phyloP scores from a whole-genome alignment of 2,888 invertebrate species.

The Torymus auratus region DNA sequence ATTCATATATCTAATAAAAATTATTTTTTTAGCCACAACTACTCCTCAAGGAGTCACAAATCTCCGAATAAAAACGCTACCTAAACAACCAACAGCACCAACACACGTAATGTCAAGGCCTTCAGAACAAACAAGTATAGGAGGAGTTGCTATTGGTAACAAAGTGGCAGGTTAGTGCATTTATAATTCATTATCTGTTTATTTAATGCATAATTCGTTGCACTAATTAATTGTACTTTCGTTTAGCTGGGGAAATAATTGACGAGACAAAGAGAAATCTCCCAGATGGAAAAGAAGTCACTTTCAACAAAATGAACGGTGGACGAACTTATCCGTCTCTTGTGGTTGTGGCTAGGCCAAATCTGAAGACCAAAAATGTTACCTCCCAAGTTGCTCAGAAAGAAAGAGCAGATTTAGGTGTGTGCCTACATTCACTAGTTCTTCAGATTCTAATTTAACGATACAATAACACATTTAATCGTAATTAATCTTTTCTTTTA shows the following conservation, averaged over 20 bases:
- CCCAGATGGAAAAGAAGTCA: constrained; percentile 85
- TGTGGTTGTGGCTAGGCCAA: constrained; percentile 89
- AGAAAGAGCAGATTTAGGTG: constrained; percentile 76
- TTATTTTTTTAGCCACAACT: constrained; percentile 62
- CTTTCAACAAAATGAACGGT: constrained; percentile 87
- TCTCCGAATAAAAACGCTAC: constrained; percentile 67
- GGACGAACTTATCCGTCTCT: constrained; percentile 92
- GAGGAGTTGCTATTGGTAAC: constrained; percentile 80
- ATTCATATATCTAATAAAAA: background rate
- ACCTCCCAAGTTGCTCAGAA: constrained; percentile 70
- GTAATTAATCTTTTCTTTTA: constrained; percentile 50
- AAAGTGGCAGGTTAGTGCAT: constrained; percentile 68
- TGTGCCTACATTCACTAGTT: constrained; percentile 30
- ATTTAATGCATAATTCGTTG: background rate
- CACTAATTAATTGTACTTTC: background rate
- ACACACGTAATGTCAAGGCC: constrained; percentile 78
- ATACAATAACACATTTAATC: constrained; percentile 7
- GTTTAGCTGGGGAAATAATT: constrained; percentile 69
- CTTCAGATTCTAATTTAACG: background rate
- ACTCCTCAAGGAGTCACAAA: constrained; percentile 68
- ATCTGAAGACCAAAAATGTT: constrained; percentile 84
- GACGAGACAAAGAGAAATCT: constrained; percentile 81
- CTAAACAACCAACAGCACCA: constrained; percentile 59
- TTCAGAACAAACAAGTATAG: constrained; percentile 85
- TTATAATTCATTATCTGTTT: background rate